These are phyloP conservation scores for Leptinotarsa juncta DNA, from an alignment of 2,888 invertebrate genomes.

Conservation along the genomic window DNA sequence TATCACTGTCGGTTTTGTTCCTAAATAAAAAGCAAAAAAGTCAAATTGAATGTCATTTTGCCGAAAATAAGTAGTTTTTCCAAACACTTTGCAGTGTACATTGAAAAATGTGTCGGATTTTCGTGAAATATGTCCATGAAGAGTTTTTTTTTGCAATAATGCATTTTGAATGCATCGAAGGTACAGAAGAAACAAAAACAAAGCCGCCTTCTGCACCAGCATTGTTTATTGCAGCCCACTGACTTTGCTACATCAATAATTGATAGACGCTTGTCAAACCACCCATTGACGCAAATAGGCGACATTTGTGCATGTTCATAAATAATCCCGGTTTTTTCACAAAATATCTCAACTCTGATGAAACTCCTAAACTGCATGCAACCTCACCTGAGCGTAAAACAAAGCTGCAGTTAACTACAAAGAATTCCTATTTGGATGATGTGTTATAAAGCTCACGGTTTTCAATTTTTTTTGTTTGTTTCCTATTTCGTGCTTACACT, in stretches of 20 bases:
- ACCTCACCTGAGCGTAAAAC: conserved; percentile 39
- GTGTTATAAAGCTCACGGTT: conserved; percentile 17
- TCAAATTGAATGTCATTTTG: too few species aligned
- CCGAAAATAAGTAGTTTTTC: too few species aligned
- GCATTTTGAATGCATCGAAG: background rate
- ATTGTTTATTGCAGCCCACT: conserved; percentile 13
- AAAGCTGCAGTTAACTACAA: conserved; percentile 27
- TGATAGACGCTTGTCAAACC: conserved; percentile 24
- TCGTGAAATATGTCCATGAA: background rate
- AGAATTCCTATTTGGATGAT: conserved; percentile 19
- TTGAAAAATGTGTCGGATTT: background rate
- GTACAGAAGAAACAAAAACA: background rate
- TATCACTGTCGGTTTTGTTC: too few species aligned
- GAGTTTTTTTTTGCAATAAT: background rate
- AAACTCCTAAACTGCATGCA: conserved; percentile 28
- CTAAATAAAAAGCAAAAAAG: too few species aligned
- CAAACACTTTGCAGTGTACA: too few species aligned
- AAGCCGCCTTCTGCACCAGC: background rate
- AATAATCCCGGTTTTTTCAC: conserved; percentile 32
- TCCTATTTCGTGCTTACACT: conserved; percentile 14
- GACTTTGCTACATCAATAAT: conserved; percentile 1
- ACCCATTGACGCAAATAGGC: conserved; percentile 35
- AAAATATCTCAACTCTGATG: conserved; percentile 32
- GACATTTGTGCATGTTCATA: conserved; percentile 39
- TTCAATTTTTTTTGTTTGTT: conserved; percentile 11